Conservation (phyloP, 30 jellyfish, hydroid and myxozoan species). For the Hydractinia echinata region DNA sequence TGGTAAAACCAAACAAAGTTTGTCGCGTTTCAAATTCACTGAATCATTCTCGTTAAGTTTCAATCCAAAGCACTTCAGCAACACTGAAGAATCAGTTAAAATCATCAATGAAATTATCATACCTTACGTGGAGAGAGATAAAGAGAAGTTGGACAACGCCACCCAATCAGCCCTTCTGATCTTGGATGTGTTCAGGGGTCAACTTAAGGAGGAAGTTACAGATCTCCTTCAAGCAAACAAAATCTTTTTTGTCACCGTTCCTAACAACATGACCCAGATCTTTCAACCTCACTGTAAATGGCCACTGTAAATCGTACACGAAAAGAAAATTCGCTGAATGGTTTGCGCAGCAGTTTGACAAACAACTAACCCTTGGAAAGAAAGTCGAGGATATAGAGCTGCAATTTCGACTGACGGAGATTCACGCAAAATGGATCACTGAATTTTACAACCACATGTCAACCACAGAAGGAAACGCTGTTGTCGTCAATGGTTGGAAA, state of each 20-base stretch:
- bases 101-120: too few relatives aligned
- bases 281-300: conserved; percentile 20
- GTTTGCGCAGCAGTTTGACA: too few relatives aligned
- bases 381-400: too few relatives aligned
- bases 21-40: background rate
- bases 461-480: background rate
- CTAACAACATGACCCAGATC: conserved; percentile 15
- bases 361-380: too few relatives aligned
- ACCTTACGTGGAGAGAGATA: background rate
- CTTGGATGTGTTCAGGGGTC: conserved; percentile 21
- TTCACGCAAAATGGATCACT: background rate
- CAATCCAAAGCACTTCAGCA: conserved; percentile 1
- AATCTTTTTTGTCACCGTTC: background rate
- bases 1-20: conserved; percentile 21
- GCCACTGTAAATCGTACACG: too few relatives aligned
- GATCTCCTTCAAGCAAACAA: background rate
- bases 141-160: background rate
- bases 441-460: background rate
- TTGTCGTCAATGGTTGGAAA: background rate
- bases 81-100: background rate
- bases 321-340: too few relatives aligned
- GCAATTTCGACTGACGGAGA: background rate
- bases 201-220: background rate
- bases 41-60: background rate
- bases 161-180: conserved; percentile 7